Conservation (phyloP, 2,888 invertebrate species). For the Achlya flavicornis region DNA sequence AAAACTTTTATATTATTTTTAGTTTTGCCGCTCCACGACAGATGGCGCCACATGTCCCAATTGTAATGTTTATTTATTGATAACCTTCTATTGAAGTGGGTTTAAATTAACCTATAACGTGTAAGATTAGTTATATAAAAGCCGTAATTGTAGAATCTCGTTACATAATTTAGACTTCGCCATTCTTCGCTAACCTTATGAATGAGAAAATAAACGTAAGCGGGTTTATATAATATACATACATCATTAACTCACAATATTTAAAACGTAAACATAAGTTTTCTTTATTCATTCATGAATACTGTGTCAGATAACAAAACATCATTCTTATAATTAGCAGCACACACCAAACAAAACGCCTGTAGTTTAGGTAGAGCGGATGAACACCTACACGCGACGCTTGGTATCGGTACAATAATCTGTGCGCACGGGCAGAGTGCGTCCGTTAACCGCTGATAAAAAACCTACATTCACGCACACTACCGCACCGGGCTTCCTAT, state of each 20-base stretch:
- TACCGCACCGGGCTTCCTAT: conserved; percentile 53
- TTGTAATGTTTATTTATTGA: not conserved
- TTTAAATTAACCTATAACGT: too few species aligned
- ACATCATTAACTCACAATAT: not conserved
- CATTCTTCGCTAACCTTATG: not conserved
- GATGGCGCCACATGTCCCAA: conserved; percentile 31
- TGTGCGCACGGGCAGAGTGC: conserved; percentile 65
- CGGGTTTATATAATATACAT: not conserved
- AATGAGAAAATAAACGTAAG: not conserved
- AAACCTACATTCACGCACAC: conserved; percentile 59
- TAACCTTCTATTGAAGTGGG: too few species aligned
- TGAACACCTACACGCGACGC: conserved; percentile 66
- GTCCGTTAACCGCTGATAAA: conserved; percentile 75
- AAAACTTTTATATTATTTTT: not conserved
- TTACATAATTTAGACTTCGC: not conserved
- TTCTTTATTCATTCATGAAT: not conserved
- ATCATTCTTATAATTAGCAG: conserved; percentile 16
- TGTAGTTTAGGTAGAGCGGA: conserved; percentile 61
- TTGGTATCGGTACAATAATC: conserved; percentile 54
- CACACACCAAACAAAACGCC: conserved; percentile 16
- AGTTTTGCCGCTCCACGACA: conserved; percentile 29
- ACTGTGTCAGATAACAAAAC: not conserved
- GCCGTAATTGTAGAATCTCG: too few species aligned
- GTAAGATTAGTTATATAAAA: too few species aligned
- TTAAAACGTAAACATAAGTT: not conserved